Evolutionary conservation across 2,797 vertebrate species (phyloP), one percentile per base, ranked within the genome.

Genomic region (Semotilus atromaculatus): DNA sequence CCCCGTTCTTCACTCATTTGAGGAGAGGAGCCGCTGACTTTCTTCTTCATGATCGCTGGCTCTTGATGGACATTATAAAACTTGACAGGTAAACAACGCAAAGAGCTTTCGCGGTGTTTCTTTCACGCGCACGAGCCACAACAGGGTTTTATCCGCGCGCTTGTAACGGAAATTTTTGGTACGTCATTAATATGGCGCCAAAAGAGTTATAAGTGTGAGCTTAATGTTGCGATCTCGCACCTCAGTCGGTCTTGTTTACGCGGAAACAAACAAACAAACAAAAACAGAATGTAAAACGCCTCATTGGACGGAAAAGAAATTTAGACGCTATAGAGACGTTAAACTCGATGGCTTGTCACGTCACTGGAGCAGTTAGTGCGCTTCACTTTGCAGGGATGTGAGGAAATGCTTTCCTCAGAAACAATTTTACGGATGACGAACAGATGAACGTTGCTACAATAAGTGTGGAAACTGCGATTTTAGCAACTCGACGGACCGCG

Each of bases 181-280:
- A 98, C 97, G 97, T 97, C 97, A 99, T 97, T 97, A 97, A 98
- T 97, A 97, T 98, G 97, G 97, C 97, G 97, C 97, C 97, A 98
- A 98, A 98, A 97, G 96, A 96, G 95, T 96, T 97, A 94, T 94
- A 95, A 96, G 95, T 95, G 92, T 94, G 94, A 94, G 94, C 93
- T 91, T 92, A 48, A 89, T 93, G 91, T 93, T 85, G 89, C 91
- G 43, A 45, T 51, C 40, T 29, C 38, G 60, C 93, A 94, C 95
- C 94, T 95, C 94, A 93, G 92, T 77, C 87, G 76, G 89, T 86
- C 73, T 90, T 89, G 92, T 91, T 92, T 89, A 91, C 92, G 90
- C 60, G 89, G 80, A 29, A 58, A 58, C 55, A 58, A 58, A 58
- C 55, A 58, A 58, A 89, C 86, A 8, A 62, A 48, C 4, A 31